These are phyloP conservation scores for Brachypterus glaber DNA, from an alignment of 2,888 invertebrate genomes.

Conservation along the genomic window DNA sequence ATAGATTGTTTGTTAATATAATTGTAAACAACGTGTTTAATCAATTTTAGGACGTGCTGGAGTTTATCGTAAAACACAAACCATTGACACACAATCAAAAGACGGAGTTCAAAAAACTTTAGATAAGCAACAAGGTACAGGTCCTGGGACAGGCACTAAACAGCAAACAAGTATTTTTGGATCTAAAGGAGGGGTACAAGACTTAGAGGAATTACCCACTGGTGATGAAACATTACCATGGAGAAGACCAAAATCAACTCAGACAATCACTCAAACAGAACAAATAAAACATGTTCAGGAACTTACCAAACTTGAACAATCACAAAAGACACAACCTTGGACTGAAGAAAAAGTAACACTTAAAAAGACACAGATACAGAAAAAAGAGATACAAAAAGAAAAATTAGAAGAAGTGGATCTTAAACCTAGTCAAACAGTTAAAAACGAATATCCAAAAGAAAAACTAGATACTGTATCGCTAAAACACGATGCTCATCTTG, in stretches of 20 bases:
- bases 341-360: conserved; percentile 54
- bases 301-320: conserved; percentile 18
- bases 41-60: conserved; percentile 47
- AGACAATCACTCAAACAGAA: conserved; percentile 19
- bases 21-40: no score
- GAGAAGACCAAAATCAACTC: conserved; percentile 32
- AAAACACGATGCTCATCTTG: conserved; percentile 39
- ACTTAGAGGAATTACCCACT: conserved; percentile 39
- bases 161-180: conserved; percentile 28
- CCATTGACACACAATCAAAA: conserved; percentile 35
- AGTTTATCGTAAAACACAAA: conserved; percentile 39
- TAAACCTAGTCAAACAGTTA: conserved; percentile 47
- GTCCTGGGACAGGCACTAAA: conserved; percentile 34
- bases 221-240: conserved; percentile 50
- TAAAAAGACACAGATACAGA: conserved; percentile 41
- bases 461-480: conserved; percentile 43
- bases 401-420: conserved; percentile 43
- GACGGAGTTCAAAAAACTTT: conserved; percentile 19
- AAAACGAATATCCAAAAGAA: conserved; percentile 32
- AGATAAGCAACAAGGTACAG: conserved; percentile 28
- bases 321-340: conserved; percentile 44
- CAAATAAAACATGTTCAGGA: no score
- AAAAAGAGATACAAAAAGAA: conserved; percentile 38
- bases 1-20: no score
- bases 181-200: conserved; percentile 31